phyloP scores from a whole-genome alignment of 53 echinoderm and acorn worm species.

The Paracentrotus lividus region DNA sequence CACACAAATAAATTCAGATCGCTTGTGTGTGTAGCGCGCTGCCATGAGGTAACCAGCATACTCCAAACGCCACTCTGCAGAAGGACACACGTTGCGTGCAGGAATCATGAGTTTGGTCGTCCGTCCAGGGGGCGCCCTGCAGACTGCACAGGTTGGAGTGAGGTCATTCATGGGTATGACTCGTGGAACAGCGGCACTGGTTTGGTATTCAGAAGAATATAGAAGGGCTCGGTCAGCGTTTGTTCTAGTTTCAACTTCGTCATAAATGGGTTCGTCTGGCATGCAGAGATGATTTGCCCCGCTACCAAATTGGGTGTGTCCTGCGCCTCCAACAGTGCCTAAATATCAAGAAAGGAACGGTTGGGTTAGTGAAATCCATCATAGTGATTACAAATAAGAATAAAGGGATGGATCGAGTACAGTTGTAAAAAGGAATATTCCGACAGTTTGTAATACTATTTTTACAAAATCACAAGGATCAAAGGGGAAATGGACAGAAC shows the following conservation, averaged over 20 bases:
- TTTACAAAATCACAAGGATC: too few relatives aligned
- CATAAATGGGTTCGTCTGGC: conserved; percentile 77
- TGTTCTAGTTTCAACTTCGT: conserved; percentile 30
- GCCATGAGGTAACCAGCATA: conserved; percentile 76
- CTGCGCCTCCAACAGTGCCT: conserved; percentile 72
- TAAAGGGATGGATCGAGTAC: too few relatives aligned
- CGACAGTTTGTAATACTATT: too few relatives aligned
- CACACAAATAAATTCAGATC: conserved; percentile 67
- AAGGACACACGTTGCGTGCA: conserved; percentile 77
- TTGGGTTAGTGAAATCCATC: too few relatives aligned
- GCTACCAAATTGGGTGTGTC: conserved; percentile 69
- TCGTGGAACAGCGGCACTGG: not conserved
- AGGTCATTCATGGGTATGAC: not conserved
- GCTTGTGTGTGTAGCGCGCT: conserved; percentile 15
- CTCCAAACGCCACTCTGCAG: conserved; percentile 70
- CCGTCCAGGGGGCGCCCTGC: conserved; percentile 65
- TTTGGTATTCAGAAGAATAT: conserved; percentile 72
- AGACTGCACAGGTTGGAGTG: conserved; percentile 70
- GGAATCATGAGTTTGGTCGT: conserved; percentile 71
- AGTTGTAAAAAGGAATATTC: too few relatives aligned
- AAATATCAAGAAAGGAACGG: not conserved
- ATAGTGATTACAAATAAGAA: too few relatives aligned
- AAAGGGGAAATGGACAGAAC: too few relatives aligned
- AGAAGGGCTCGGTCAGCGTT: conserved; percentile 29
- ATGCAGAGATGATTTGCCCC: conserved; percentile 76